Percentiles rank a stretch among this genome's conserved stretches.
Evolutionary conservation across 2,113 vertebrate species (phyloP).

Genomic region (Rattus norvegicus): DNA sequence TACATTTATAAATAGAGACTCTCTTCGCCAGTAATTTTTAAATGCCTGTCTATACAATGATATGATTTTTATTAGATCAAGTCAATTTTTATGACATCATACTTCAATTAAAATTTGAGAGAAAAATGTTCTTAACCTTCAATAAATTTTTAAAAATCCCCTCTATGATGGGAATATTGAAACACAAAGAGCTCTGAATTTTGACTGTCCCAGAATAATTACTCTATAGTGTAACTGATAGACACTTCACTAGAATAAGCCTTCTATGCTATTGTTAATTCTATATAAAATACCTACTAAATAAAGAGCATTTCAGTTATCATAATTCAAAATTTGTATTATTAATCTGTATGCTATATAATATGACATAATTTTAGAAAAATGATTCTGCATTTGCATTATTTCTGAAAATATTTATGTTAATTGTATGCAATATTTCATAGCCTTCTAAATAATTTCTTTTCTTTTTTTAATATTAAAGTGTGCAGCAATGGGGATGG

Average conservation of each 20-base stretch:
- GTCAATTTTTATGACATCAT: conserved; percentile 52
- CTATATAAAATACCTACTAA: neutral
- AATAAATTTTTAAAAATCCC: neutral
- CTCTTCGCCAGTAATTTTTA: neutral
- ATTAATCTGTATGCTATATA: neutral
- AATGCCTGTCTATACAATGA: neutral
- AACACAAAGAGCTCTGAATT: neutral
- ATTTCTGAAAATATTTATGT: neutral
- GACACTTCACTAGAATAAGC: neutral
- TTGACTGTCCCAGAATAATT: neutral
- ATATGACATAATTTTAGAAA: neutral
- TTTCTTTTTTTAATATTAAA: neutral
- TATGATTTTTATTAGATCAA: neutral
- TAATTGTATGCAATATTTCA: neutral
- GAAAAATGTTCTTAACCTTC: conserved; percentile 54
- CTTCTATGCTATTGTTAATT: neutral
- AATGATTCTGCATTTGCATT: neutral
- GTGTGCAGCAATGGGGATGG: neutral
- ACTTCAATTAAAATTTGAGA: conserved; percentile 52
- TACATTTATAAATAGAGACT: neutral
- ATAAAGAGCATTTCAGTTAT: neutral
- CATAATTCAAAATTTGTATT: conserved; percentile 16
- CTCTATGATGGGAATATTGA: neutral
- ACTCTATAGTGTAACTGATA: neutral
- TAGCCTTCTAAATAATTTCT: neutral